A percentile compares a stretch with the other conserved stretches of the same genome.
These are phyloP conservation scores for Tachystola acroxantha DNA, from an alignment of 2,888 invertebrate species.

Conservation along the genomic window DNA sequence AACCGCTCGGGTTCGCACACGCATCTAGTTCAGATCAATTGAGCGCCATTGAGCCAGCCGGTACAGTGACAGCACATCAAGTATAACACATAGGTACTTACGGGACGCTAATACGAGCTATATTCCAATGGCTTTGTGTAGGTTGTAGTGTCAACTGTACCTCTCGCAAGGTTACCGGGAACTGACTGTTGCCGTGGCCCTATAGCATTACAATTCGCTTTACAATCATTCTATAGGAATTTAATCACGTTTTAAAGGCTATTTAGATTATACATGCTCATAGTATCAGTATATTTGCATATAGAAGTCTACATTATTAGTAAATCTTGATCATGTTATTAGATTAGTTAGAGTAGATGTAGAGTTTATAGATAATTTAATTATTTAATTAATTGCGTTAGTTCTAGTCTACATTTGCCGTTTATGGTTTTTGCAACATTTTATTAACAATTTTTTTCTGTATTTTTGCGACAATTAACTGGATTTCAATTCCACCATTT, in stretches of 20 bases:
- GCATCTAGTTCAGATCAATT: slow-evolving; percentile 71
- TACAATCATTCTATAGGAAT: slow-evolving; percentile 5
- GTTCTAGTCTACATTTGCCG: neutral
- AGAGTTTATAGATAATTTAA: too few species aligned
- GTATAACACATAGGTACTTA: too few species aligned
- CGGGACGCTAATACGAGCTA: neutral
- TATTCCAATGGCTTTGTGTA: neutral
- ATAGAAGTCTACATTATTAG: too few species aligned
- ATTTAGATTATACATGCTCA: too few species aligned
- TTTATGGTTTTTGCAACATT: neutral
- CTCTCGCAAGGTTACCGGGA: slow-evolving; percentile 14
- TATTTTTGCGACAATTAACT: neutral
- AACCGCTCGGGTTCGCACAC: slow-evolving; percentile 55
- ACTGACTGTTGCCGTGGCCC: slow-evolving; percentile 33
- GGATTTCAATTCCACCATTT: too few species aligned
- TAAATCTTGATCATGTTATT: too few species aligned
- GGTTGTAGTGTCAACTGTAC: neutral
- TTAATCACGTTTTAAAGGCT: neutral
- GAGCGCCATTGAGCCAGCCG: slow-evolving; percentile 64
- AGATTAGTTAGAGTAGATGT: too few species aligned
- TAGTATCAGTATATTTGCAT: too few species aligned
- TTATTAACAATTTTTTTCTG: neutral
- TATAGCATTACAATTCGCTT: slow-evolving; percentile 16
- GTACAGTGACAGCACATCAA: slow-evolving; percentile 65
- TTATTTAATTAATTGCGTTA: neutral